These are phyloP conservation scores for Nomada flava DNA, from an alignment of 2,888 invertebrate species.

Conservation along the genomic window DNA sequence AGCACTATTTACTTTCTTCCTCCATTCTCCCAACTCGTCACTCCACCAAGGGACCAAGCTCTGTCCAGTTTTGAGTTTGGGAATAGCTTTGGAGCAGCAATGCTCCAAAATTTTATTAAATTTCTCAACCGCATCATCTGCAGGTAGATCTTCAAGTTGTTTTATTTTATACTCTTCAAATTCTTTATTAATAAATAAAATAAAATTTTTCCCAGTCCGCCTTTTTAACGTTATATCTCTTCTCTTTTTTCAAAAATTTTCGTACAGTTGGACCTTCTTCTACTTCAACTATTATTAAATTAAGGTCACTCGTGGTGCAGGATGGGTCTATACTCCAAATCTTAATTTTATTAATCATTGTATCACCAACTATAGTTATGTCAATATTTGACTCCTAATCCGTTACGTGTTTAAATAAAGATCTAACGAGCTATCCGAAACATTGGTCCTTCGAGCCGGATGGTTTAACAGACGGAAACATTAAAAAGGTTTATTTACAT, in stretches of 20 bases:
- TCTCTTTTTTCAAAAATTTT: neutral
- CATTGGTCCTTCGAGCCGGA: no score
- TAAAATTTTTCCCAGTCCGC: neutral
- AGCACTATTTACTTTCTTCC: neutral
- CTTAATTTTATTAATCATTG: neutral
- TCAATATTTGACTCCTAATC: conserved; percentile 23
- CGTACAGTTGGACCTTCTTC: neutral
- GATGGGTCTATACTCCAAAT: neutral
- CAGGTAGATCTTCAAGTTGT: neutral
- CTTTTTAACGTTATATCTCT: no score
- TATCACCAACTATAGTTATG: neutral
- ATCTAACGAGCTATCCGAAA: no score
- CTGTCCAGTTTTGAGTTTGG: neutral
- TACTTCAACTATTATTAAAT: neutral
- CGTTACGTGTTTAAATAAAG: no score
- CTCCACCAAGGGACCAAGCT: neutral
- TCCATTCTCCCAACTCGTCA: neutral
- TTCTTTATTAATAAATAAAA: neutral
- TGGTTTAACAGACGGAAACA: no score
- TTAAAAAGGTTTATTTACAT: no score
- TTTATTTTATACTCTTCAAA: neutral
- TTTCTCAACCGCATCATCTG: neutral
- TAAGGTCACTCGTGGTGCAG: neutral
- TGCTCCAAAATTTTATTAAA: neutral
- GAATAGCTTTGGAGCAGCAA: neutral